Conservation (phyloP, 1,140 invertebrate genomes). For the Drosophila nigromelanica region DNA sequence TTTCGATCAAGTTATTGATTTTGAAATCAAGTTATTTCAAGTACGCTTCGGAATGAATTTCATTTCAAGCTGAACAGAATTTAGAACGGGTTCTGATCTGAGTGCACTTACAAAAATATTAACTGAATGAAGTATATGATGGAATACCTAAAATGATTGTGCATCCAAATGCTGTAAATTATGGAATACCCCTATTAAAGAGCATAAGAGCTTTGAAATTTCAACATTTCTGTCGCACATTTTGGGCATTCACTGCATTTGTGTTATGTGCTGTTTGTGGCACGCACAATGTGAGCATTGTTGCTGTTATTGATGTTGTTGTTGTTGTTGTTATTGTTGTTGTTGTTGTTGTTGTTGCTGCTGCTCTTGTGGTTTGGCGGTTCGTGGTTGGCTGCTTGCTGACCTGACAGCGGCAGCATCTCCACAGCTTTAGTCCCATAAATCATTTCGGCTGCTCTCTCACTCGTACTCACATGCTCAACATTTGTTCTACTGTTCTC, state of each 20-base stretch:
- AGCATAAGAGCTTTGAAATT: background rate
- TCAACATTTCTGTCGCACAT: background rate
- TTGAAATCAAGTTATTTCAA: no score
- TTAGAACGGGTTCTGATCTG: no score
- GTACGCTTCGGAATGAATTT: no score
- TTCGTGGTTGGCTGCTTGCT: slow-evolving; percentile 18
- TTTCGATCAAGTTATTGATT: no score
- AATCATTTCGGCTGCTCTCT: slow-evolving; percentile 37
- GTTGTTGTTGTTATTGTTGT: no score
- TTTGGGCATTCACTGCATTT: slow-evolving; percentile 15
- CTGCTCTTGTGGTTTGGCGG: slow-evolving; percentile 32
- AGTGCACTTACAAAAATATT: no score
- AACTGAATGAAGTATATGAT: background rate
- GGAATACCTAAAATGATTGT: background rate
- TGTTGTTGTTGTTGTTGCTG: slow-evolving; percentile 12
- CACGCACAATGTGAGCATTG: slow-evolving; percentile 5
- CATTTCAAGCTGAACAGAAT: no score
- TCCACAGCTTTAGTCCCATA: slow-evolving; percentile 30
- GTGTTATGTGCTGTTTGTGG: background rate
- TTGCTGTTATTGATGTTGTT: slow-evolving; percentile 16
- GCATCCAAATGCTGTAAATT: no score
- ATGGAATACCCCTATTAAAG: background rate
- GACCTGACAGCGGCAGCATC: slow-evolving; percentile 24
- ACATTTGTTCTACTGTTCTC: background rate
- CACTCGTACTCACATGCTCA: background rate